These are phyloP conservation scores for Myotis findleyi DNA, from an alignment of 2,797 vertebrate species.

Conservation along the genomic window DNA sequence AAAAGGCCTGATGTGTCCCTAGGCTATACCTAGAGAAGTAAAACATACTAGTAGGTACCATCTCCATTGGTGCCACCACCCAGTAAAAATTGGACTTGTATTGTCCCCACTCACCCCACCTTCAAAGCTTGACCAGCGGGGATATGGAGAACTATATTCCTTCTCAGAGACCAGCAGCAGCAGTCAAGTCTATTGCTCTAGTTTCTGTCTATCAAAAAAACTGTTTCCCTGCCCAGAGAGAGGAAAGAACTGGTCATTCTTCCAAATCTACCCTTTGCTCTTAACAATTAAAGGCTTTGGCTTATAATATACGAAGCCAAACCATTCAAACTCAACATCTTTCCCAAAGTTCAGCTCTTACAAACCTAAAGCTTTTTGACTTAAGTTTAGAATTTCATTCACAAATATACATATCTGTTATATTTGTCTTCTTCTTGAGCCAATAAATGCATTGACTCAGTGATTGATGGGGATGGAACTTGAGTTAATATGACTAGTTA, in stretches of 20 bases:
- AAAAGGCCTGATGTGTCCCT: background rate
- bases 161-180: background rate
- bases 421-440: background rate
- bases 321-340: constrained; percentile 2
- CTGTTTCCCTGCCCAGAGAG: background rate
- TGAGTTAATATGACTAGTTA: background rate
- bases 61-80: background rate
- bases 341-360: background rate
- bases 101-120: background rate
- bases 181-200: background rate
- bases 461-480: background rate
- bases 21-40: background rate
- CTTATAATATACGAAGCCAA: background rate
- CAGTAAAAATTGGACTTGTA: background rate
- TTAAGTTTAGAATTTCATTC: constrained; percentile 38
- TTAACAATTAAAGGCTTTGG: background rate
- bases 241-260: background rate
- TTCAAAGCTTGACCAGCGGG: background rate
- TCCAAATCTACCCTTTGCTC: background rate
- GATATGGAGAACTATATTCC: background rate
- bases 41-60: background rate
- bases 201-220: background rate
- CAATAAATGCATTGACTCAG: background rate
- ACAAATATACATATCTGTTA: background rate
- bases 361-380: background rate